phyloP scores from a whole-genome alignment of 2,113 vertebrate species.

The Pterocles gutturalis region DNA sequence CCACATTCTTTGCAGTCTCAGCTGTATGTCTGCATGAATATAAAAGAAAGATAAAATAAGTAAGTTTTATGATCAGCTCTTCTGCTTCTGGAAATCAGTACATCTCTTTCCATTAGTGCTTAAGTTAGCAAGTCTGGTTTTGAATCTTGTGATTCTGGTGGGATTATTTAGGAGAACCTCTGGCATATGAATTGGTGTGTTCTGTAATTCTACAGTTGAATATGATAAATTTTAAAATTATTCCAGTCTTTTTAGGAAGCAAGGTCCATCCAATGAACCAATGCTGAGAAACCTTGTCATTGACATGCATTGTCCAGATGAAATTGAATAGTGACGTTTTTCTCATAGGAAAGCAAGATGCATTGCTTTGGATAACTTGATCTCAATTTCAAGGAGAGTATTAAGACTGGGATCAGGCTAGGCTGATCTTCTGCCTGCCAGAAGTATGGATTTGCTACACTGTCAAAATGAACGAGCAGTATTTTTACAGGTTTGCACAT shows the following conservation, averaged over 20 bases:
- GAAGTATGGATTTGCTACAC: not conserved
- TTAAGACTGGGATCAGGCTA: not conserved
- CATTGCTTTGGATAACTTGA: not conserved
- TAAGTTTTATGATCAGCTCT: not conserved
- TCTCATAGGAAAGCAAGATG: not conserved
- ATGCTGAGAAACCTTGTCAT: not conserved
- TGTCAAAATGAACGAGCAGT: not conserved
- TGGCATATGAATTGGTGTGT: not conserved
- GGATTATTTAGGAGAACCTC: not conserved
- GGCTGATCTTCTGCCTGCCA: not conserved
- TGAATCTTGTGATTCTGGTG: not conserved
- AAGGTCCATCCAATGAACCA: not conserved
- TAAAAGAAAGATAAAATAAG: not conserved
- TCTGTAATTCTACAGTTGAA: not conserved
- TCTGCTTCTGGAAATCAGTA: not conserved
- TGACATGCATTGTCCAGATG: not conserved
- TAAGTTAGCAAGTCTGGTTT: accelerated
- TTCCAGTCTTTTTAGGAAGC: not conserved
- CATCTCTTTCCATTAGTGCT: not conserved
- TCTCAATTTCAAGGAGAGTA: not conserved
- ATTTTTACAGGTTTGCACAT: not conserved
- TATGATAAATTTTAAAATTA: not conserved
- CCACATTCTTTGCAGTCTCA: not conserved
- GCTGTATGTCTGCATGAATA: not conserved
- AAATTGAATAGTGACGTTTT: not conserved